A percentile compares a stretch with the other conserved stretches of the same genome.
Evolutionary conservation across 1,140 invertebrate genomes (phyloP).

Genomic region (Paraescarpia echinospica): DNA sequence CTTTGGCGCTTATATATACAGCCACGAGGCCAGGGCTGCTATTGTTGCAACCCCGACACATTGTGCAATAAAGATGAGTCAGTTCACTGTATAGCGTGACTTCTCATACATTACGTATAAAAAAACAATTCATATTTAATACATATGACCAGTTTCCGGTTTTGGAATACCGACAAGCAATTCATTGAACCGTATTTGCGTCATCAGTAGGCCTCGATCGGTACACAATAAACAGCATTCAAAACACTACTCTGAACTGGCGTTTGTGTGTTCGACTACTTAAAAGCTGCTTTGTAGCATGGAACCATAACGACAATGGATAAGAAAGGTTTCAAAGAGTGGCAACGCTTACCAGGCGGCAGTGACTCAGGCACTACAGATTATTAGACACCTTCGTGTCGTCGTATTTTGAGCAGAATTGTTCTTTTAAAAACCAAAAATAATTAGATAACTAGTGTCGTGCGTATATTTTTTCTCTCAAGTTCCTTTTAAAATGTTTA

Average conservation of each 20-base stretch:
- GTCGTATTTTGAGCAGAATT: background rate
- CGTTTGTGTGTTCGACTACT: background rate
- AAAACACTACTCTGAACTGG: background rate
- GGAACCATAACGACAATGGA: background rate
- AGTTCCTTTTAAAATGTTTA: background rate
- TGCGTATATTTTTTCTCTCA: background rate
- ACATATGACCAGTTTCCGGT: background rate
- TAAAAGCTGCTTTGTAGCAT: background rate
- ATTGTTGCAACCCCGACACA: background rate
- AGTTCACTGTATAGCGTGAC: background rate
- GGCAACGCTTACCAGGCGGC: background rate
- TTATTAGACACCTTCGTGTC: background rate
- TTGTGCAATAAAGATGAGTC: background rate
- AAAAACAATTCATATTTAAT: background rate
- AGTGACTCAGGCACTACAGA: background rate
- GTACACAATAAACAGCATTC: too few species aligned
- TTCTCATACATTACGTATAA: background rate
- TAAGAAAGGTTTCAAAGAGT: background rate
- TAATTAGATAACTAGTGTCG: background rate
- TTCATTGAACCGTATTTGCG: background rate
- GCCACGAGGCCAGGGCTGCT: background rate
- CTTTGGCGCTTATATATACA: background rate
- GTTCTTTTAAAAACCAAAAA: background rate
- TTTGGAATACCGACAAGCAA: background rate
- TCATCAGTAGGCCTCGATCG: too few species aligned